A percentile compares a stretch with the other conserved stretches of the same genome.
phyloP scores from a whole-genome alignment of 2,113 vertebrate genomes.

The Hippopotamus amphibius region DNA sequence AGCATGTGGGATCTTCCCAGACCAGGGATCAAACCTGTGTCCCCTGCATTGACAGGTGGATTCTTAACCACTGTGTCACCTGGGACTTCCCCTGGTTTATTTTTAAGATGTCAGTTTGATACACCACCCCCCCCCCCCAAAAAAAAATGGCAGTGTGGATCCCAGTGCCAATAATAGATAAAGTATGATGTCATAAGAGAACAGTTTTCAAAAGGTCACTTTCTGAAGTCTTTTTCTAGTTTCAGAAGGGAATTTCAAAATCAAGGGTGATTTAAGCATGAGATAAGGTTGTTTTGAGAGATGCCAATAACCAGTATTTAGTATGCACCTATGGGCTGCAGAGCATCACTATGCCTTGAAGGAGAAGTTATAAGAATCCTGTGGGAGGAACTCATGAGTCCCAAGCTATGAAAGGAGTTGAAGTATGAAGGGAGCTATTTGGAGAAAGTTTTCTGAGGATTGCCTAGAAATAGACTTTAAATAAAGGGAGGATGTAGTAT shows the following conservation, averaged over 20 bases:
- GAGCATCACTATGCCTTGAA: background rate
- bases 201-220: conserved; percentile 61
- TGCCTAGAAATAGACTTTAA: background rate
- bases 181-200: conserved; percentile 46
- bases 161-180: background rate
- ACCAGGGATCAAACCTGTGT: no score
- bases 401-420: background rate
- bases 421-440: background rate
- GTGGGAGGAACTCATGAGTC: background rate
- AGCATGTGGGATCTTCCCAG: no score
- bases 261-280: background rate
- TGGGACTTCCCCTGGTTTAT: no score
- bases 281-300: background rate
- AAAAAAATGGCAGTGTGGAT: background rate
- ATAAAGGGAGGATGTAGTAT: background rate
- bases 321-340: background rate
- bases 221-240: conserved; percentile 37
- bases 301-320: background rate
- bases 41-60: no score
- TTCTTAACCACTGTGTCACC: no score
- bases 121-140: background rate
- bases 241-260: conserved; percentile 58
- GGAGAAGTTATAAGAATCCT: background rate
- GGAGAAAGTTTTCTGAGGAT: background rate
- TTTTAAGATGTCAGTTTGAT: conserved; percentile 33